Conservation (phyloP, 1,140 invertebrate genomes). For the Arctopsyche grandis region DNA sequence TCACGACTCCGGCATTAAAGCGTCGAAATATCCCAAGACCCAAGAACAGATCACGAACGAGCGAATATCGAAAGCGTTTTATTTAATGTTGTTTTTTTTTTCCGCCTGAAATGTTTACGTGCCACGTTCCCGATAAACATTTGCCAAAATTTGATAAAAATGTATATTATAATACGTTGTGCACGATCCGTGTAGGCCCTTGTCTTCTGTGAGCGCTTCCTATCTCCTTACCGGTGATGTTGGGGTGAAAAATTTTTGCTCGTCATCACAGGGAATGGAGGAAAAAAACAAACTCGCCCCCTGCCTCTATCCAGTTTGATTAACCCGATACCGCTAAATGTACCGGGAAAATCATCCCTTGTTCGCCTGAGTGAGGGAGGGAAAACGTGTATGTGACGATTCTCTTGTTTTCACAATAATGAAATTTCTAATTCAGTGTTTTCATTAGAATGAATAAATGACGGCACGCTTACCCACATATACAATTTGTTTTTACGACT, state of each 20-base stretch:
- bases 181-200: too few relatives aligned
- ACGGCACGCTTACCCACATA: background rate
- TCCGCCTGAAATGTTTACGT: too few relatives aligned
- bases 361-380: background rate
- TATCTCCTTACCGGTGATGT: background rate
- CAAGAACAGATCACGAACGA: too few relatives aligned
- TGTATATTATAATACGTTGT: background rate
- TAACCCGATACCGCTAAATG: conserved; percentile 20
- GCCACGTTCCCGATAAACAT: too few relatives aligned
- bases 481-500: too few relatives aligned
- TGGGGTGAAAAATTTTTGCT: background rate
- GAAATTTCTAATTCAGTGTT: conserved; percentile 9
- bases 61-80: too few relatives aligned
- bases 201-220: background rate
- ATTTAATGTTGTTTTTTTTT: too few relatives aligned
- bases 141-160: background rate
- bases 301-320: background rate
- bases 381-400: background rate
- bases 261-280: conserved; percentile 1
- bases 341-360: background rate
- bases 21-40: background rate
- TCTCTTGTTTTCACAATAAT: conserved; percentile 1
- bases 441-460: conserved; percentile 4
- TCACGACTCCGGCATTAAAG: conserved; percentile 19
- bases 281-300: conserved; percentile 1